These are phyloP conservation scores for Ovis aries DNA, from an alignment of 2,113 vertebrate genomes.

Conservation along the genomic window ARS-UI_Ramb_v3.0 NC_056065.1:80349501-80350000, in stretches of 20 bases:
- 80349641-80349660: background rate
- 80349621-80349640: background rate
- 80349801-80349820: background rate
- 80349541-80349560: background rate
- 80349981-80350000: background rate
- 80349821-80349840: background rate
- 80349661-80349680: background rate
- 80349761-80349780: background rate
- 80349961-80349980: background rate
- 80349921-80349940: background rate
- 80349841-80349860: background rate
- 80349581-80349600: background rate
- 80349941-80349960: background rate
- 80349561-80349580: background rate
- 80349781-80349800: background rate
- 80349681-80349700: background rate
- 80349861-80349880: background rate
- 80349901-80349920: background rate
- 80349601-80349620: background rate
- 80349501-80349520: background rate
- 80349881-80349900: background rate
- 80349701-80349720: background rate
- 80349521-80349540: background rate
- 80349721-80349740: background rate
- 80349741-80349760: background rate